These are phyloP conservation scores for Microctenopoma stevenorrisi DNA, from an alignment of 2,797 vertebrate genomes.

Conservation along the genomic window DNA sequence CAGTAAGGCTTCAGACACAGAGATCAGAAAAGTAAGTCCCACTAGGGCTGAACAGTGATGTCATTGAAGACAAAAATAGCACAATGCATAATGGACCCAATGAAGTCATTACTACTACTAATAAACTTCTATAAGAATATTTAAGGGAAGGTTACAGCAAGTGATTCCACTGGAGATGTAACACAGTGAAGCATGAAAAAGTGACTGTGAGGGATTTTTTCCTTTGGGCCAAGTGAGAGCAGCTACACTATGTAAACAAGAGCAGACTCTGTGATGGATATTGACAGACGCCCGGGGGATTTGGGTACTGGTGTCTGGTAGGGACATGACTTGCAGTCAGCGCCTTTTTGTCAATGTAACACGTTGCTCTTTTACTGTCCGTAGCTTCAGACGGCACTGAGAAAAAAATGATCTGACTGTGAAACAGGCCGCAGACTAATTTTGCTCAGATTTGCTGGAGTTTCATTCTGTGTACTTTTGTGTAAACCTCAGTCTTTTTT, in stretches of 20 bases:
- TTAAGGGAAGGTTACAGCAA: background rate
- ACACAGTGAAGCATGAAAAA: background rate
- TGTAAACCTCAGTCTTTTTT: no score
- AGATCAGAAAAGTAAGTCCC: background rate
- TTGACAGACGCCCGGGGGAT: slow-evolving; percentile 46
- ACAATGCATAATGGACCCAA: background rate
- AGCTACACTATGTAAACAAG: slow-evolving; percentile 55
- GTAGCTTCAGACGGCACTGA: slow-evolving; percentile 10
- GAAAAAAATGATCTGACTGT: background rate
- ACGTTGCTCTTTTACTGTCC: slow-evolving; percentile 27
- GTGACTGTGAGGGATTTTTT: slow-evolving; percentile 8
- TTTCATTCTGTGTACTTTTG: no score
- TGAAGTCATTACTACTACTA: background rate
- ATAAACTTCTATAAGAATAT: background rate
- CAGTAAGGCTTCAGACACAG: slow-evolving; percentile 17
- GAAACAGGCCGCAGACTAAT: background rate
- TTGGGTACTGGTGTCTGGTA: slow-evolving; percentile 57
- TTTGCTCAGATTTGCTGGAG: background rate
- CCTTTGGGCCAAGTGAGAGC: slow-evolving; percentile 19
- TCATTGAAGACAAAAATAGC: background rate
- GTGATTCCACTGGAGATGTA: background rate
- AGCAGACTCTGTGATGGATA: slow-evolving; percentile 64
- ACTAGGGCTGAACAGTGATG: background rate
- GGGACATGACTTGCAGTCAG: slow-evolving; percentile 72
- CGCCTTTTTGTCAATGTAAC: slow-evolving; percentile 57